phyloP scores from a whole-genome alignment of 2,888 invertebrate genomes.

The Brachyptera risi region DNA sequence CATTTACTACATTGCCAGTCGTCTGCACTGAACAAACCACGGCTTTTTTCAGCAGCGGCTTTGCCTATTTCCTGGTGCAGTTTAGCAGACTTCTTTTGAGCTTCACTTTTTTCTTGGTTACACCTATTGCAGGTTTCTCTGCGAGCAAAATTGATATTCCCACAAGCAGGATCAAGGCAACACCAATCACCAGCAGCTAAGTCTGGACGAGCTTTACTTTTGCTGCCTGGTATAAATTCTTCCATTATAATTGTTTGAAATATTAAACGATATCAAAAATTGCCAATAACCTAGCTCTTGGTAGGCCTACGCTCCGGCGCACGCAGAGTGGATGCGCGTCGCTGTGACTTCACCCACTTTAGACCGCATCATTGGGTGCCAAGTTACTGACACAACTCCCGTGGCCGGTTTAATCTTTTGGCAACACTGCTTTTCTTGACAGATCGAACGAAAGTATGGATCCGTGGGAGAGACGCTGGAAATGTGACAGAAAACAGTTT shows the following conservation, averaged over 20 bases:
- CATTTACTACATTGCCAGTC: slow-evolving; percentile 99
- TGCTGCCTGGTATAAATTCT: neutral
- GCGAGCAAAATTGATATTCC: slow-evolving; percentile 92
- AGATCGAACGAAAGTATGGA: too few species aligned
- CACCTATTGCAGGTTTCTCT: slow-evolving; percentile 89
- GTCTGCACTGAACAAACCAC: slow-evolving; percentile 94
- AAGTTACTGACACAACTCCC: too few species aligned
- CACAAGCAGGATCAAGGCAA: slow-evolving; percentile 68
- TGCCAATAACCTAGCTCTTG: slow-evolving; percentile 4
- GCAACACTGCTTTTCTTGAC: too few species aligned
- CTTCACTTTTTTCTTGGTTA: slow-evolving; percentile 52
- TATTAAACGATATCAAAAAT: neutral
- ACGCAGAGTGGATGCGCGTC: too few species aligned
- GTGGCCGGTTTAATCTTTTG: too few species aligned
- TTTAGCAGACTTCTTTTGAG: slow-evolving; percentile 56
- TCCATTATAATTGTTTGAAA: neutral
- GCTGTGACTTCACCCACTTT: too few species aligned
- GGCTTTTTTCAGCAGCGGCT: slow-evolving; percentile 95
- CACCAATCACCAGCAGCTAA: slow-evolving; percentile 56
- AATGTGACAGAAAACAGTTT: too few species aligned
- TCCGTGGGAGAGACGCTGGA: too few species aligned
- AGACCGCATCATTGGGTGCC: too few species aligned
- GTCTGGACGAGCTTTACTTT: neutral
- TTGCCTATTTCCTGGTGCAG: slow-evolving; percentile 96
- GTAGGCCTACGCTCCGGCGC: too few species aligned